phyloP scores from a whole-genome alignment of 2,888 invertebrate genomes.

The Baronia brevicornis region DNA sequence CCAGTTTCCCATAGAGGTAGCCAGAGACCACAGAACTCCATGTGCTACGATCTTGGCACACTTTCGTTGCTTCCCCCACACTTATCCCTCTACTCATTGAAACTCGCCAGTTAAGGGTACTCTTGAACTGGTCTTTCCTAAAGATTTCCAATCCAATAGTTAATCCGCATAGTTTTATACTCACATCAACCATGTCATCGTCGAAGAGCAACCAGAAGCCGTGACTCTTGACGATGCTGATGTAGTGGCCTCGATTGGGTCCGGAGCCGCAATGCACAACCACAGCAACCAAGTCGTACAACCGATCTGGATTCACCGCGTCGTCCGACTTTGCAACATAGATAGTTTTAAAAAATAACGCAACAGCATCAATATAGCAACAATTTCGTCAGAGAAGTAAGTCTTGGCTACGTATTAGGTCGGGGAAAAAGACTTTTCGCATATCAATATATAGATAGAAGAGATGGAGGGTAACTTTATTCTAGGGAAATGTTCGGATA shows the following conservation, averaged over 20 bases:
- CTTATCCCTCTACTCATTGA: too few relatives aligned
- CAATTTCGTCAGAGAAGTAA: too few relatives aligned
- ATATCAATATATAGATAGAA: too few relatives aligned
- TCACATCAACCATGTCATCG: conserved; percentile 99
- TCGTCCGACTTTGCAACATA: conserved; percentile 91
- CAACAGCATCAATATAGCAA: not conserved
- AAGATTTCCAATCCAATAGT: not conserved
- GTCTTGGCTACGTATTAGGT: too few relatives aligned
- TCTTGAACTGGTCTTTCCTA: not conserved
- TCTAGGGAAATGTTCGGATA: too few relatives aligned
- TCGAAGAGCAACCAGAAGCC: conserved; percentile 99
- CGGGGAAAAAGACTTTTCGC: too few relatives aligned
- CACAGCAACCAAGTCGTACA: conserved; percentile 99
- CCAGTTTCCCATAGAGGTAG: too few relatives aligned
- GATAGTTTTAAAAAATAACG: not conserved
- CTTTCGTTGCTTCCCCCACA: too few relatives aligned
- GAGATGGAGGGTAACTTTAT: too few relatives aligned
- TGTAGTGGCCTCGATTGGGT: conserved; percentile 99
- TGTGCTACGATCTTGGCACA: too few relatives aligned
- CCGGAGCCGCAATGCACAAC: conserved; percentile 99
- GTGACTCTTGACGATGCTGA: conserved; percentile 99
- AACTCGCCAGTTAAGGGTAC: too few relatives aligned
- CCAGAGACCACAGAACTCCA: not conserved
- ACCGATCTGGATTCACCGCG: conserved; percentile 97
- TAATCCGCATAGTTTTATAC: conserved; percentile 43